phyloP scores from a whole-genome alignment of 2,113 vertebrate genomes.

The Zosterops borbonicus region DNA sequence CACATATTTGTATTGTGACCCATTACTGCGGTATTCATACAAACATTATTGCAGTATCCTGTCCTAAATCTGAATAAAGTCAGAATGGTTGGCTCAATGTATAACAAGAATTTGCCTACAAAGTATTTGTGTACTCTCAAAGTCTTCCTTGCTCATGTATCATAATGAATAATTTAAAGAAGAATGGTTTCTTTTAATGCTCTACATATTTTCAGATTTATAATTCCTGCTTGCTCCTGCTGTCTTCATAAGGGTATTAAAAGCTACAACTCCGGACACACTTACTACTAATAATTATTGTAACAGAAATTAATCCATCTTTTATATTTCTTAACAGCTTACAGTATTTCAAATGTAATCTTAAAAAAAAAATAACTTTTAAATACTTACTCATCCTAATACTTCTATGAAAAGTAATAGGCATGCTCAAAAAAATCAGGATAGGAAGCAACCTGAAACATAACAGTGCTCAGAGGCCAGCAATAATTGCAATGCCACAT shows the following conservation, averaged over 20 bases:
- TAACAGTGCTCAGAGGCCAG: not conserved
- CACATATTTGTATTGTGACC: not conserved
- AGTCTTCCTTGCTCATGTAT: not conserved
- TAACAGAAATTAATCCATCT: not conserved
- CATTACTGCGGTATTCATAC: not conserved
- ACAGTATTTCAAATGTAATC: not conserved
- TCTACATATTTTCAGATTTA: constrained; percentile 14
- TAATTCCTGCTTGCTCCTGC: not conserved
- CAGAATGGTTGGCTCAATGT: not conserved
- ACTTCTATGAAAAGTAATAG: not conserved
- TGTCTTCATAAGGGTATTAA: not conserved
- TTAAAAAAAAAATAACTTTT: not conserved
- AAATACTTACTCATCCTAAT: not conserved
- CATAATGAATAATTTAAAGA: not conserved
- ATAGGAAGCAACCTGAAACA: not conserved
- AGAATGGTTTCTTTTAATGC: not conserved
- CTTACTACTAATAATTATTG: not conserved
- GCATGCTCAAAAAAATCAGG: not conserved
- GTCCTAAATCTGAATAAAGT: not conserved
- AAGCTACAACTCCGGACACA: not conserved
- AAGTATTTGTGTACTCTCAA: not conserved
- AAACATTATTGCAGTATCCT: not conserved
- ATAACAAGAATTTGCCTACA: not conserved
- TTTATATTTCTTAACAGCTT: not conserved
- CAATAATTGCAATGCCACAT: not conserved